Evolutionary conservation across 2,888 invertebrate genomes (phyloP).

Genomic region (Oscheius sp.): DNA sequence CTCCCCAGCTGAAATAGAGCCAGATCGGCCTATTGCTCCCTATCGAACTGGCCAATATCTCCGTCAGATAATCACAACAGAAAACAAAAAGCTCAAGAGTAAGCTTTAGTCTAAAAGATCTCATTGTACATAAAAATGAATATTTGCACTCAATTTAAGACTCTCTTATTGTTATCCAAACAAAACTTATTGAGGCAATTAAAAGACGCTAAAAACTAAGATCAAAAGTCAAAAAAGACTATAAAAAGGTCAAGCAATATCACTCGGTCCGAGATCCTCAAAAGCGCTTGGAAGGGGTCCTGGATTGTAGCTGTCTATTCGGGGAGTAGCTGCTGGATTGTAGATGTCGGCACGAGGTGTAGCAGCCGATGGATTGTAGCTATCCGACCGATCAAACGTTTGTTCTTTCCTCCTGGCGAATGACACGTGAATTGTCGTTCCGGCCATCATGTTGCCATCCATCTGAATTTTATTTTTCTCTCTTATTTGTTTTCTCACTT

Average conservation of each 20-base stretch:
- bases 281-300: not conserved
- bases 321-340: no score
- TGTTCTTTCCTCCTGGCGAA: constrained; percentile 34
- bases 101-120: constrained; percentile 12
- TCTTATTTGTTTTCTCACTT: not conserved
- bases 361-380: no score
- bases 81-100: constrained; percentile 9
- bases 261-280: not conserved
- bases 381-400: no score
- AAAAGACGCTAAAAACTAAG: no score
- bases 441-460: constrained; percentile 39
- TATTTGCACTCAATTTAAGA: no score
- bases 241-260: not conserved
- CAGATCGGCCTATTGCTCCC: not conserved
- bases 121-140: not conserved
- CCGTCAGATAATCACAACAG: not conserved
- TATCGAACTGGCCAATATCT: constrained; percentile 6
- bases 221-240: not conserved
- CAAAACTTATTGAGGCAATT: no score
- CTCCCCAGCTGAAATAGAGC: not conserved
- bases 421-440: constrained; percentile 36
- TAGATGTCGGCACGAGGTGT: no score
- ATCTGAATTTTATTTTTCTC: constrained; percentile 30
- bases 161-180: no score
- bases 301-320: not conserved